Evolutionary conservation across 2,888 invertebrate genomes (phyloP), one percentile per base, ranked within the genome.

Genomic region (Pseudanteris insignis): DNA sequence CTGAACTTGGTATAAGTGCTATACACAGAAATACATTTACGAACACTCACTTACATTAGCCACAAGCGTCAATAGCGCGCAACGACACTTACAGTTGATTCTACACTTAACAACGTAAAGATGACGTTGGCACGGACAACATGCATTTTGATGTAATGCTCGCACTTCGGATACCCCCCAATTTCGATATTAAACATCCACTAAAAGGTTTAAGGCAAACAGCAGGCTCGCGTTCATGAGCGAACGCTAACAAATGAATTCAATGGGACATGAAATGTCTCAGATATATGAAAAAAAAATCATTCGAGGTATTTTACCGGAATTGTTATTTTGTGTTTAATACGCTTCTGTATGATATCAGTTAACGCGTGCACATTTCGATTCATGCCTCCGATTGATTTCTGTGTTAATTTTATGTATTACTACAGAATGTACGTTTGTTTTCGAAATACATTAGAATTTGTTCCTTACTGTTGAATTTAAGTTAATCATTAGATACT

Each of bases 351-450:
- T 47, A 47, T 53, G 30, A 54, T 44, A 36, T 34, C 53, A 24
- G 21, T 10, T 30, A 10, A 44, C 43, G 43, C 38, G 34, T 41
- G 38, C 36, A 54, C 48, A 41, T 47, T 48, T 48, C 48, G 38
- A 46, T 38, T 48, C 48, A 48, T 54, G 48, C 40, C 59, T 51
- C 46, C 46, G 46, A 51, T 51, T 58, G 41, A 51, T 59, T 59
- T 51, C 34, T 46, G 51, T 36, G 48, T 48, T 54, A 51, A 54
- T 48, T 54, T 50, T 44, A 48, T 54, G 48, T 60, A 60, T 60
- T 54, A 60, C 29, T 60, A 11, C 53, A 60, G 37, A 53, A 53
- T 60, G 60, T 60, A 60, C 54, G 44, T 54, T 60, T 54, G 48
- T 60, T 60, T 54, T 54, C 44, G 43, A 60, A 54, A 60, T 60